Base-by-base conservation (phyloP, 2,797 vertebrate genomes). In the Peromyscus attwateri region DNA sequence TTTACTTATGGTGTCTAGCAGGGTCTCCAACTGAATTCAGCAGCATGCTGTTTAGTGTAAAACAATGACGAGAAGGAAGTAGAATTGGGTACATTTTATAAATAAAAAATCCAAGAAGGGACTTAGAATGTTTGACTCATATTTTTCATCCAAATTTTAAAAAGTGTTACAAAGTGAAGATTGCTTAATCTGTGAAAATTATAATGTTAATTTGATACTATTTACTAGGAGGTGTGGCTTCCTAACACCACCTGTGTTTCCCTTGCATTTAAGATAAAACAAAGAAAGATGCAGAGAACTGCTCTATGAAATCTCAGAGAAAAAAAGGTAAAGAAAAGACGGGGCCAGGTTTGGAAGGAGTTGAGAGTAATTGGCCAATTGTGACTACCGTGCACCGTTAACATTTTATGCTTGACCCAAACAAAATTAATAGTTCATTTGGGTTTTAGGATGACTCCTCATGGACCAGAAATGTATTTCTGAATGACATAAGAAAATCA, bases 381-480 rank as follows among this genome's bases (percentile, higher is more conserved):
- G 57, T 70, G n/a, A 46, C 80, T 80, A 37, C 55, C 60, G 8
- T 76, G 82, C 46, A 66, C 82, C 46, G 66, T n/a, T 94, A 93
- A 81, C 76, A 68, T 89, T 95, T 95, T 91, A 76, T 97, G 94
- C 68, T 89, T 97, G 96, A 92, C 90, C 92, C 92, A 96, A 89
- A 96, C 81, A 95, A 96, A 98, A 97, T 97, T 93, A 98, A 97
- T 98, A 97, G 92, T 96, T 94, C 82, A 62, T 93, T 97, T 97
- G 92, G 89, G 96, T 92, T 96, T 97, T 92, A 83, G 96, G 92
- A 95, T 85, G 87, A 97, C 94, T 96, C 79, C 94, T 97, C 80
- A 95, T 96, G 95, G 84, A 96, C 88, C 88, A 96, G 95, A 79
- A 84, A 80, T 97, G 70, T 94, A 87, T 96, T 97, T 97, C 94